Evolutionary conservation across 2,113 vertebrate species (phyloP).

Genomic region (Brachyhypopomus occidentalis): DNA sequence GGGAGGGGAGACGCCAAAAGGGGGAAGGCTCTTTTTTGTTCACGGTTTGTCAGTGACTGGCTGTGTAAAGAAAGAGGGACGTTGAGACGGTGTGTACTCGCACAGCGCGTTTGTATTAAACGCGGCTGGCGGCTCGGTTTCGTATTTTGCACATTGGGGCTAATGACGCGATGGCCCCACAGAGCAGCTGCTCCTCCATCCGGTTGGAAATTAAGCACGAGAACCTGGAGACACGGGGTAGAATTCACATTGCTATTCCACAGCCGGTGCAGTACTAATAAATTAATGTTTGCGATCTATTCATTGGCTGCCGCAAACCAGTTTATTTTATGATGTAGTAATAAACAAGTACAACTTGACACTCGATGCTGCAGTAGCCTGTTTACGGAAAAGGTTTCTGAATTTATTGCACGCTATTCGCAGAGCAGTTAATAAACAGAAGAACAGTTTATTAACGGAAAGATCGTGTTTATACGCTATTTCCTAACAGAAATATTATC

Average conservation of each 20-base stretch:
- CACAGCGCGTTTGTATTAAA: constrained; percentile 4
- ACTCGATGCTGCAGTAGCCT: too few relatives aligned
- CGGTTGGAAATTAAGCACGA: constrained; percentile 25
- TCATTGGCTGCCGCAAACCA: too few relatives aligned
- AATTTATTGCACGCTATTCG: too few relatives aligned
- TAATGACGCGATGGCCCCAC: neutral
- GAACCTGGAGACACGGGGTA: neutral
- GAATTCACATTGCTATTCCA: neutral
- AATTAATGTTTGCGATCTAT: too few relatives aligned
- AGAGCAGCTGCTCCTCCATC: constrained; percentile 47
- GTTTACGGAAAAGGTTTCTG: too few relatives aligned
- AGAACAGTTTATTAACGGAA: too few relatives aligned
- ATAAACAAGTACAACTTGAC: too few relatives aligned
- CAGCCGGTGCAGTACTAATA: too few relatives aligned
- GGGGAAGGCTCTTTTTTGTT: neutral
- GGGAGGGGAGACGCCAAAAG: neutral
- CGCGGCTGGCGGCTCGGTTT: neutral
- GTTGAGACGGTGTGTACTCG: neutral
- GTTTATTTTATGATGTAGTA: too few relatives aligned
- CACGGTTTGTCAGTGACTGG: neutral
- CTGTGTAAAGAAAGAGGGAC: constrained; percentile 8
- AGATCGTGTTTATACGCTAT: too few relatives aligned
- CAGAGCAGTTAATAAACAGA: too few relatives aligned
- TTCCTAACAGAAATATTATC: too few relatives aligned
- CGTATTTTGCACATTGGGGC: constrained; percentile 14